These are phyloP conservation scores for Tachina fera DNA, from an alignment of 2,888 invertebrate genomes.

Conservation along the genomic window DNA sequence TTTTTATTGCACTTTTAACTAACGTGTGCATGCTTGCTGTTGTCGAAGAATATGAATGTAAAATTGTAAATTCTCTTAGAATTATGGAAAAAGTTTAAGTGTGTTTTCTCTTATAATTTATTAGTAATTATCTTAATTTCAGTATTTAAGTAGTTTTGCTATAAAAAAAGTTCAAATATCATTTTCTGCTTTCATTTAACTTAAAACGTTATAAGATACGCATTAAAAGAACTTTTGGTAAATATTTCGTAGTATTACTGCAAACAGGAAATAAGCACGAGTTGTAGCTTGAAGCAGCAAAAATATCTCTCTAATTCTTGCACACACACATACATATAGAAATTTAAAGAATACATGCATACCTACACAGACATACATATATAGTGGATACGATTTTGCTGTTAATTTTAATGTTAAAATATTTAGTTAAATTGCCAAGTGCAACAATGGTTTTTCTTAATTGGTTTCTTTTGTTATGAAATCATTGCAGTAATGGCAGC, in stretches of 20 bases:
- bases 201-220: background rate
- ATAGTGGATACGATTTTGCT: background rate
- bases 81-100: conserved; percentile 19
- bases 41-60: conserved; percentile 40
- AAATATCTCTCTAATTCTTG: background rate
- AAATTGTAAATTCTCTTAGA: conserved; percentile 58
- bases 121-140: background rate
- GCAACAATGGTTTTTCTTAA: conserved; percentile 82
- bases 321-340: background rate
- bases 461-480: conserved; percentile 81
- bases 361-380: background rate
- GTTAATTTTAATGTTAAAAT: conserved; percentile 70
- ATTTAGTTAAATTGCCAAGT: conserved; percentile 81
- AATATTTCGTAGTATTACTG: background rate
- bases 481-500: conserved; percentile 64
- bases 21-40: conserved; percentile 56
- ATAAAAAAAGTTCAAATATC: conserved; percentile 12
- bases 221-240: conserved; percentile 30
- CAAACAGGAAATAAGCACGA: background rate
- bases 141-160: conserved; percentile 4
- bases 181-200: background rate
- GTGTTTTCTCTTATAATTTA: background rate
- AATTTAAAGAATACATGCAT: background rate
- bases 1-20: conserved; percentile 4
- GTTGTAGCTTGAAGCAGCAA: conserved; percentile 27